Base-by-base conservation (phyloP, 2,113 vertebrate genomes). In the Silurus meridionalis region DNA sequence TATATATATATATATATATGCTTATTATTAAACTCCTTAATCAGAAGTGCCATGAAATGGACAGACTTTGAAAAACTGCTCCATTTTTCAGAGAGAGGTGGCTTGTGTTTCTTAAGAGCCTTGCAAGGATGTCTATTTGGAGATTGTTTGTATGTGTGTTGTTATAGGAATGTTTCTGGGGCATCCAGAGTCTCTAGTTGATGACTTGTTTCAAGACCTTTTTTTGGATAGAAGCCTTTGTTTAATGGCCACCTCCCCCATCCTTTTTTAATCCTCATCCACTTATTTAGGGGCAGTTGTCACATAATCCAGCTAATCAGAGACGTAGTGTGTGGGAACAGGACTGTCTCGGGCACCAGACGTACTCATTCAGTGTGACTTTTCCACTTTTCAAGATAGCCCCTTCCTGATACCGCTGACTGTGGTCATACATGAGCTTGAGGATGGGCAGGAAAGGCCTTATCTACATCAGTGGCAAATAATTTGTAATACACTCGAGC, bases 241-340 rank as follows among this genome's bases (percentile, higher is more conserved):
- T 95, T 95, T 91, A 88, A 87, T 90, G 90, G 90, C 88, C 86
- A 90, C 91, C 90, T 90, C 92, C 93, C 93, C 92, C 89, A 37
- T 92, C 84, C 80, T 61, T 25, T 52, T 84, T 83, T 88, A 92
- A 91, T 88, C 89, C 87, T 84, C 89, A 88, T 93, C 92, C 88
- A 92, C 91, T 91, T 93, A 93, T 95, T 95, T 94, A 92, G 93
- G 57, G 83, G 94, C 95, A 96, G 95, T 95, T 96, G 95, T 95
- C 95, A 94, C 92, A 94, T 96, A 96, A 96, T 95, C 95, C 95
- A 93, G 93, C 94, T 95, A 96, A 96, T 95, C 94, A 94, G 92
- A 86, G 85, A 60, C 86, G 3, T 82, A 81, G 90, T 79, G 87
- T 89, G 87, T 91, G 89, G 88, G 91, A 90, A 88, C 88, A 84